Evolutionary conservation across 2,113 vertebrate species (phyloP).

Genomic region (Psettodes erumei): DNA sequence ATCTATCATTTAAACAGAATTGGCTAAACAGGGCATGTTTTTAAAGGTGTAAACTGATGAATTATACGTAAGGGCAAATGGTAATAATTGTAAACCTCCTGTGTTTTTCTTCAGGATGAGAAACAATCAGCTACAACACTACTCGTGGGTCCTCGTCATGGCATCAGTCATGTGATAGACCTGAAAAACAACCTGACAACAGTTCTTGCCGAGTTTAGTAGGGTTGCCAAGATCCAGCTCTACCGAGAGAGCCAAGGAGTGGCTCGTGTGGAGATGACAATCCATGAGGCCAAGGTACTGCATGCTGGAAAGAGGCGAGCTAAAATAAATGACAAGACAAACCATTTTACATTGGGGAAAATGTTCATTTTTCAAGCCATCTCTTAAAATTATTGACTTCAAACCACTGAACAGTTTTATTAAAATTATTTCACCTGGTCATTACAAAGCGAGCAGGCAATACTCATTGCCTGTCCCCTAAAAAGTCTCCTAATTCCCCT

Average conservation of each 20-base stretch:
- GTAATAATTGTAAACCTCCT: neutral
- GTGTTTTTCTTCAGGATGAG: conserved; percentile 85
- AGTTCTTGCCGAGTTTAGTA: conserved; percentile 95
- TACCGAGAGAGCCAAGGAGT: conserved; percentile 96
- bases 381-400: neutral
- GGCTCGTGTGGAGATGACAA: conserved; percentile 94
- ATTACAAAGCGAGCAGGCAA: conserved; percentile 49
- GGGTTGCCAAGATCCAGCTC: conserved; percentile 96
- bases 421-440: conserved; percentile 22
- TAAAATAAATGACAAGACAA: neutral
- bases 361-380: neutral
- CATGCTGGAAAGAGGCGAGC: neutral
- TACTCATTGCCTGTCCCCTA: conserved; percentile 63
- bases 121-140: conserved; percentile 95
- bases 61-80: neutral
- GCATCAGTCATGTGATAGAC: conserved; percentile 98
- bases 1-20: neutral
- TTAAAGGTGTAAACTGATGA: neutral
- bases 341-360: neutral
- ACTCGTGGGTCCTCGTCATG: conserved; percentile 95
- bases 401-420: neutral
- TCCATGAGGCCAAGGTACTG: conserved; percentile 94
- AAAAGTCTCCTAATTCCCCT: conserved; percentile 60
- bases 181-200: conserved; percentile 99
- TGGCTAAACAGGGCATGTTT: neutral